Evolutionary conservation across 2,113 vertebrate genomes (phyloP).

Genomic region (Myiopsitta monachus): DNA sequence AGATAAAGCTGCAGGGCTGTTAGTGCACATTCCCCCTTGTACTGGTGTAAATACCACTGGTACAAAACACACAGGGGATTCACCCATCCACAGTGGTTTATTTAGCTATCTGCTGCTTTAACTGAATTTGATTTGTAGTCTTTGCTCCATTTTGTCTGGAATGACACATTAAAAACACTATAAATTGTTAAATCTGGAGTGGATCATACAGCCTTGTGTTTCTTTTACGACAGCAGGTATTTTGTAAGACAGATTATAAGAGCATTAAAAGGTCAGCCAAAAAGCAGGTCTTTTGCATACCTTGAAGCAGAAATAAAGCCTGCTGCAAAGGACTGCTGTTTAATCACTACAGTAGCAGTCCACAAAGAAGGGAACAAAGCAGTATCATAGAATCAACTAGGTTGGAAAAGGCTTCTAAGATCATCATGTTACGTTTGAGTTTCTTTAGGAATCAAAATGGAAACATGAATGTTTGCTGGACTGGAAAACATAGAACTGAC

Average conservation of each 20-base stretch:
- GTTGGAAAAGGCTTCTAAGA: not conserved
- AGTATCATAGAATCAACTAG: not conserved
- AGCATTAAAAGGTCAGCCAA: not conserved
- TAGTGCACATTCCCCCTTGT: not conserved
- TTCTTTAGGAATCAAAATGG: not conserved
- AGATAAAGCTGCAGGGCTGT: not conserved
- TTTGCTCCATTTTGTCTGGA: not conserved
- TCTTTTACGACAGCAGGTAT: not conserved
- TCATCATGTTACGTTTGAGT: fast-evolving
- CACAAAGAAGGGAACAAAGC: not conserved
- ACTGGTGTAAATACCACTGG: not conserved
- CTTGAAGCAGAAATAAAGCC: not conserved
- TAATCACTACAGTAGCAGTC: not conserved
- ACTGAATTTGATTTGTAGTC: not conserved
- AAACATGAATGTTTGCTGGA: not conserved
- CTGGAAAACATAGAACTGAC: not conserved
- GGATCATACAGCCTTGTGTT: not conserved
- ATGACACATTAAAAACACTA: not conserved
- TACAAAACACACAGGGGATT: not conserved
- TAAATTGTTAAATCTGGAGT: not conserved
- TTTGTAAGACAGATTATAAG: not conserved
- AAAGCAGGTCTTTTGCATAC: not conserved
- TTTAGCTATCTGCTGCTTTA: not conserved
- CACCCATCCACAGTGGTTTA: not conserved
- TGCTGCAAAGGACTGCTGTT: not conserved